phyloP scores from a whole-genome alignment of 2,113 vertebrate species.

The Psittacus erithacus region DNA sequence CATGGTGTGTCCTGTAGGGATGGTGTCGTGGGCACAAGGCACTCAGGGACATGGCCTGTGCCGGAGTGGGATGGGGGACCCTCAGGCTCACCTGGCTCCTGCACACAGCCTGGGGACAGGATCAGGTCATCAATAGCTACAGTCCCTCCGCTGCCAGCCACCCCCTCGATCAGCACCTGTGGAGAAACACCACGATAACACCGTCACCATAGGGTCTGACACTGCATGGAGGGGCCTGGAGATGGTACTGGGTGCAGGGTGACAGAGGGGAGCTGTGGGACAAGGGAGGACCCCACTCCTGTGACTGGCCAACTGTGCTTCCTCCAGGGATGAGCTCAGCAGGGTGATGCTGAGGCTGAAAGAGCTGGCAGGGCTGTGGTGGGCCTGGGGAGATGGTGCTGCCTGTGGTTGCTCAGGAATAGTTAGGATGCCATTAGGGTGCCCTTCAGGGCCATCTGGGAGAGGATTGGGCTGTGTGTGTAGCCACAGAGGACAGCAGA shows the following conservation, averaged over 20 bases:
- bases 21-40: neutral
- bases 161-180: conserved; percentile 85
- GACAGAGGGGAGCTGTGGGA: rapidly evolving
- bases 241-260: neutral
- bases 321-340: neutral
- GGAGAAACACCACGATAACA: rapidly evolving
- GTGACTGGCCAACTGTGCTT: rapidly evolving
- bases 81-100: conserved; percentile 64
- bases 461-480: neutral
- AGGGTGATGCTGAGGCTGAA: rapidly evolving
- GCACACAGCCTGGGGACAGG: conserved; percentile 78
- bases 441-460: neutral
- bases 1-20: neutral
- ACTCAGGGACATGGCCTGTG: neutral
- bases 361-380: neutral
- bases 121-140: conserved; percentile 88
- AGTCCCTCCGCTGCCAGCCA: conserved; percentile 62
- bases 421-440: neutral
- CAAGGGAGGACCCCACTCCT: neutral
- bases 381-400: neutral
- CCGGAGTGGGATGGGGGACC: neutral
- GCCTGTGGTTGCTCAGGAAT: neutral
- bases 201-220: rapidly evolving
- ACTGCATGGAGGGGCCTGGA: rapidly evolving
- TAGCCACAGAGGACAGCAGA: neutral